Base-by-base conservation (phyloP, 2,888 invertebrate species). In the Hirtodrosophila cameraria region DNA sequence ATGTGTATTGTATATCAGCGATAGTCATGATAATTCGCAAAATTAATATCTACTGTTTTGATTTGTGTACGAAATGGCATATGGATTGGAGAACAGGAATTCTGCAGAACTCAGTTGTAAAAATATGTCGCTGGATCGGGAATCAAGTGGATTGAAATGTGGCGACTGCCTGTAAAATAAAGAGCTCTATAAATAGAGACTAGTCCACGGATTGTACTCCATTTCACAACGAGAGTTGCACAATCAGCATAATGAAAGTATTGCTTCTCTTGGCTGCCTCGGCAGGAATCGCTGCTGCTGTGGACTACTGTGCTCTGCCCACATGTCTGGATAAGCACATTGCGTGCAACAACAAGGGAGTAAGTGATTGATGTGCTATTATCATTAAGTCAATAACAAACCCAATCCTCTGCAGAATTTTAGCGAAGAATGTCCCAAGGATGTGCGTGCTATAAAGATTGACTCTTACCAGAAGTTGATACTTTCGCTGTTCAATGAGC, bases 261-360 rank as follows among this genome's bases (percentile, higher is more conserved):
- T 15, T 72, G n/a, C n/a, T 65, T 8, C 12, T 49, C 12, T 41
- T 68, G 12, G 35, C 30, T 25, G 30, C 54, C n/a, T 12, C 62
- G 27, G 42, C 30, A 5, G 61, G 61, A n/a, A 30, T 62, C 1
- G 42, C n/a, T n/a, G 18, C 33, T 2, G 76, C 67, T 2, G 55
- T 79, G 11, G 79, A 79, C 25, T 79, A 79, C 15, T 79, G 83
- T 35, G 77, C 76, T 0, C 33, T 79, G 27, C 80, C 79, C 28
- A 76, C 79, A 2, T 79, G 79, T 1, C 60, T 80, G 64, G 79
- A 79, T 16, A 79, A 79, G 43, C 79, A 79, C n/a, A 45, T 80
- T 4, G 84, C 81, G 8, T 83, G 79, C 48, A 83, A 80, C 13
- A 83, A 83, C 1, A 81, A 80, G 11, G 84, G 72, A 25, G 74